phyloP scores from a whole-genome alignment of 2,113 vertebrate species.

The Daphoenositta chrysoptera region DNA sequence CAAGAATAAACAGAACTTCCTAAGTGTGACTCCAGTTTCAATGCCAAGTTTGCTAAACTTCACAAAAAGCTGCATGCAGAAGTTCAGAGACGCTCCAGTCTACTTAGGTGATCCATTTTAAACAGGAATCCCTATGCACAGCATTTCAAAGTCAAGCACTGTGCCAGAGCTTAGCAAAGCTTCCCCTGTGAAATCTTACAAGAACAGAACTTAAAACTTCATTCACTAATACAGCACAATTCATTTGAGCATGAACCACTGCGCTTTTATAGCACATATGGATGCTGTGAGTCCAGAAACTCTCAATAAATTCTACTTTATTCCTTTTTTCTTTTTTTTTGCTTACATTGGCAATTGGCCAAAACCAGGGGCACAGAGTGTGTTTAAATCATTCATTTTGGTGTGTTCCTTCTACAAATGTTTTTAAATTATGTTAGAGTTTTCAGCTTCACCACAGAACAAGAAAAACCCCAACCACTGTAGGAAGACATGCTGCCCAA shows the following conservation, averaged over 20 bases:
- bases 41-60: background rate
- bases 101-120: background rate
- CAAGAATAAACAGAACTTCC: background rate
- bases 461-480: background rate
- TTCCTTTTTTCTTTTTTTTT: background rate
- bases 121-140: background rate
- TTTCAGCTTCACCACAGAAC: background rate
- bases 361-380: background rate
- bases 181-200: background rate
- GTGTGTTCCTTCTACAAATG: background rate
- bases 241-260: background rate
- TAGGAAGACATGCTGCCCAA: fast-evolving
- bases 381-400: background rate
- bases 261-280: background rate
- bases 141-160: background rate
- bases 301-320: background rate
- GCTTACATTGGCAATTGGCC: background rate
- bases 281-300: background rate
- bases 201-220: background rate
- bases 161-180: background rate
- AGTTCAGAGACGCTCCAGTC: background rate
- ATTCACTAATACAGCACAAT: background rate
- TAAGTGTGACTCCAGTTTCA: background rate
- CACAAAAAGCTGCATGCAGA: fast-evolving
- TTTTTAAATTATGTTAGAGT: background rate